Conservation (phyloP, 1,140 invertebrate species). For the Drosophila murphyi region DNA sequence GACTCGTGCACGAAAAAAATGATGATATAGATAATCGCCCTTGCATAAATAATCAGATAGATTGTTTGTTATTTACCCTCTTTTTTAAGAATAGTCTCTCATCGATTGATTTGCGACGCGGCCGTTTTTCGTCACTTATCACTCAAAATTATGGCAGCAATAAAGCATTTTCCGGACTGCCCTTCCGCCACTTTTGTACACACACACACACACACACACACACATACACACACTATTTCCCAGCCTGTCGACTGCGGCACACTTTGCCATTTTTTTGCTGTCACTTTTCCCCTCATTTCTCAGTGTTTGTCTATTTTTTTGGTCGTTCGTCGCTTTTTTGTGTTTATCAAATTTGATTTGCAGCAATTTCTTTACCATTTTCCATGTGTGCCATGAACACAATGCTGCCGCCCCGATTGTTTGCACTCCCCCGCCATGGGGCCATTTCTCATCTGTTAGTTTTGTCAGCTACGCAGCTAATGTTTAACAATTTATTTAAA, state of each 20-base stretch:
- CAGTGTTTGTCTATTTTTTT: constrained; percentile 42
- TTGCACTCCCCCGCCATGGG: constrained; percentile 22
- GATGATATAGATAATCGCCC: constrained; percentile 58
- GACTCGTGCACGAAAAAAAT: constrained; percentile 54
- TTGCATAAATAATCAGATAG: constrained; percentile 73
- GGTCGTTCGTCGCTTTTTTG: constrained; percentile 42
- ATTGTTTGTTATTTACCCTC: constrained; percentile 44
- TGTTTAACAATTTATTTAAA: constrained; percentile 79
- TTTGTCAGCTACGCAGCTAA: constrained; percentile 65
- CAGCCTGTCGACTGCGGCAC: constrained; percentile 68
- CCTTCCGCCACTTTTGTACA: constrained; percentile 42
- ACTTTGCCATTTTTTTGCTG: constrained; percentile 81
- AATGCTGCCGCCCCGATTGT: constrained; percentile 44
- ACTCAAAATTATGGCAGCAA: constrained; percentile 83
- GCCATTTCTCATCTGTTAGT: constrained; percentile 61
- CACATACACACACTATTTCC: constrained; percentile 29
- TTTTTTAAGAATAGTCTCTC: constrained; percentile 7
- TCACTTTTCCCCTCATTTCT: constrained; percentile 71
- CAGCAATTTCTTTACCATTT: constrained; percentile 80
- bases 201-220: constrained; percentile 25
- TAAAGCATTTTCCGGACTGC: constrained; percentile 77
- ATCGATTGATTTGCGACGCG: constrained; percentile 73
- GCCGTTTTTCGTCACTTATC: constrained; percentile 81
- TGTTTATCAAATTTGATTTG: constrained; percentile 83
- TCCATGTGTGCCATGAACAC: constrained; percentile 59